phyloP scores from a whole-genome alignment of 1,140 invertebrate genomes.

The Drosophila elegans region DNA sequence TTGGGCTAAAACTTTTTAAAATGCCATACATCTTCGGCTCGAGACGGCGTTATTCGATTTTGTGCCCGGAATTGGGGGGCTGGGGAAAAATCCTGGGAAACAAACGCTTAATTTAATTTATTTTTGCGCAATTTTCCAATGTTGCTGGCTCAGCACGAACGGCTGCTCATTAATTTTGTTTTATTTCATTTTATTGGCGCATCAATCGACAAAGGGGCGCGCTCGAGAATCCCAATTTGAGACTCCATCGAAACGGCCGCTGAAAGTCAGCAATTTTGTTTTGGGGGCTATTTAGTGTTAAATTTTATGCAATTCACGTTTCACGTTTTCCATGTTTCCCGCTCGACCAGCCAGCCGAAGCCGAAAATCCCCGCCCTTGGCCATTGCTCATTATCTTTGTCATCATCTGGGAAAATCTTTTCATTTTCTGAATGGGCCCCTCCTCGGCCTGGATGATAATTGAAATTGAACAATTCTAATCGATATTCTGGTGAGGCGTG shows the following conservation, averaged over 20 bases:
- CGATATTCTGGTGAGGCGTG: slow-evolving; percentile 51
- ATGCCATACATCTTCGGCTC: slow-evolving; percentile 60
- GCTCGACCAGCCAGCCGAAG: slow-evolving; percentile 21
- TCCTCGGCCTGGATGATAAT: slow-evolving; percentile 38
- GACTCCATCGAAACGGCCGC: slow-evolving; percentile 1
- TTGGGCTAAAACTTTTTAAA: slow-evolving; percentile 72
- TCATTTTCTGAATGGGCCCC: slow-evolving; percentile 29
- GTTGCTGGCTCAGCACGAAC: slow-evolving; percentile 52
- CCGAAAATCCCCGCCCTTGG: not conserved
- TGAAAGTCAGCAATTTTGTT: slow-evolving; percentile 64
- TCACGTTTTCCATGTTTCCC: slow-evolving; percentile 46
- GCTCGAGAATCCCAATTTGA: slow-evolving; percentile 54
- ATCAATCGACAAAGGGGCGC: slow-evolving; percentile 59
- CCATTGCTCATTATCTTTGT: slow-evolving; percentile 43
- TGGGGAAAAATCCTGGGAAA: slow-evolving; percentile 67
- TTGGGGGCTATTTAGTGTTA: slow-evolving; percentile 59
- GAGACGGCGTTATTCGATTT: slow-evolving; percentile 27
- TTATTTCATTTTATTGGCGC: slow-evolving; percentile 76
- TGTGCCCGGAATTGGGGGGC: not conserved
- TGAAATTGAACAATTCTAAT: slow-evolving; percentile 61
- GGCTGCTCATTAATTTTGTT: slow-evolving; percentile 80
- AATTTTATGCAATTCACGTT: slow-evolving; percentile 80
- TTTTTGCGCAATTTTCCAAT: slow-evolving; percentile 64
- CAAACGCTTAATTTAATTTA: slow-evolving; percentile 83
- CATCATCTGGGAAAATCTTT: slow-evolving; percentile 52